Percentiles rank a stretch among this genome's conserved stretches.
These are phyloP conservation scores for Antidorcas marsupialis DNA, from an alignment of 2,113 vertebrate species.

Conservation along the genomic window DNA sequence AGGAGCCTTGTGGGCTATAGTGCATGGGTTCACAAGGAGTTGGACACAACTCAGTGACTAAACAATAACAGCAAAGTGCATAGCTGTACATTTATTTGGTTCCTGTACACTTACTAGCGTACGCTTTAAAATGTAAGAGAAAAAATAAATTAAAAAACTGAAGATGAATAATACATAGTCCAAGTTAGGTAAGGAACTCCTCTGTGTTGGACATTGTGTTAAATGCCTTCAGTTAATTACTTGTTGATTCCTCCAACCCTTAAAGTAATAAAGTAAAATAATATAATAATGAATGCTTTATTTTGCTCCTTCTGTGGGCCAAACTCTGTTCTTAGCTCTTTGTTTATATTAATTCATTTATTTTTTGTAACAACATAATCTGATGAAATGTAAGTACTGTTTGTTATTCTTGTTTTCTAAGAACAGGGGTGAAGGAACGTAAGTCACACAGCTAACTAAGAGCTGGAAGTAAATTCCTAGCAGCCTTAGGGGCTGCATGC, in stretches of 20 bases:
- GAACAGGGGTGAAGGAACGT: neutral
- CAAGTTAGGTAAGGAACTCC: neutral
- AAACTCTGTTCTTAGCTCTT: neutral
- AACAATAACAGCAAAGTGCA: neutral
- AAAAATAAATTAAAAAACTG: neutral
- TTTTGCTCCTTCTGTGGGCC: neutral
- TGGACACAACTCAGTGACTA: neutral
- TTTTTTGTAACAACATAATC: neutral
- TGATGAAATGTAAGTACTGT: neutral
- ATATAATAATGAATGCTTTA: neutral
- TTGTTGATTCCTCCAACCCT: neutral
- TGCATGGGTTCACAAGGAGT: neutral
- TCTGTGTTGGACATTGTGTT: neutral
- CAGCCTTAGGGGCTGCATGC: neutral
- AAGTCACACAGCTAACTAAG: neutral
- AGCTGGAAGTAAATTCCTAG: neutral
- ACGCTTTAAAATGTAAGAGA: neutral
- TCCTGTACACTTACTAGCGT: neutral
- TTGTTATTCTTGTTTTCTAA: slow-evolving; percentile 25
- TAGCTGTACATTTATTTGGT: neutral
- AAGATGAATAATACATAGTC: neutral
- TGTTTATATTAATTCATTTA: slow-evolving; percentile 9
- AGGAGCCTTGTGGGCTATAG: neutral
- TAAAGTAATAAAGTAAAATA: neutral
- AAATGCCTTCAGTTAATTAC: neutral